phyloP scores from a whole-genome alignment of 2,888 invertebrate species.

The Caenorhabditis drosophilae region DNA sequence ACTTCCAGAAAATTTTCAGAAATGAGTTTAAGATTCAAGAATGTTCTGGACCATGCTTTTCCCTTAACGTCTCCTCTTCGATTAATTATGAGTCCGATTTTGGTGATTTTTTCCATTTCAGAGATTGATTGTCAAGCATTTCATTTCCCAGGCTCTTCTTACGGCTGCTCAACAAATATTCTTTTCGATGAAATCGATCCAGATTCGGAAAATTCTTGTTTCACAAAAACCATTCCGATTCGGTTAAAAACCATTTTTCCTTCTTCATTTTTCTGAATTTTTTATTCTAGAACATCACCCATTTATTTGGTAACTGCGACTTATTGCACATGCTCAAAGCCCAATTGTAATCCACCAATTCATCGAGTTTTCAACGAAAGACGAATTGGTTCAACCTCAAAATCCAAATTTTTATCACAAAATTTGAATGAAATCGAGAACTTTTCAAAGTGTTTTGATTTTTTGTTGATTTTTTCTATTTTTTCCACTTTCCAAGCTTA shows the following conservation, averaged over 20 bases:
- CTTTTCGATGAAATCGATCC: conserved; percentile 25
- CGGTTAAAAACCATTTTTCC: background rate
- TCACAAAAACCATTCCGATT: conserved; percentile 19
- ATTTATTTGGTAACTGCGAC: conserved; percentile 20
- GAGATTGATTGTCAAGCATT: background rate
- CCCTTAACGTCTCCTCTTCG: conserved; percentile 34
- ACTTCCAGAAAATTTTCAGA: background rate
- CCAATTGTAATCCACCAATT: conserved; percentile 27
- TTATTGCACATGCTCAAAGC: conserved; percentile 23
- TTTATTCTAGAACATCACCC: conserved; percentile 23
- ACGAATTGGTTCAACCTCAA: too few species aligned
- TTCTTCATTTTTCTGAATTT: background rate
- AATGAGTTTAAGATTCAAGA: conserved; percentile 34
- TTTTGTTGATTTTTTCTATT: too few species aligned
- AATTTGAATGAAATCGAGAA: too few species aligned
- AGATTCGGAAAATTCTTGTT: conserved; percentile 13
- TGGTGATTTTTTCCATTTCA: conserved; percentile 11
- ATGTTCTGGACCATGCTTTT: conserved; percentile 35
- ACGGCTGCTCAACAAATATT: conserved; percentile 25
- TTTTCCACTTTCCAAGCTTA: too few species aligned
- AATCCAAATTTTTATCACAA: too few species aligned
- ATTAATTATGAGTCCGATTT: conserved; percentile 21
- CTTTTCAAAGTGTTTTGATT: too few species aligned
- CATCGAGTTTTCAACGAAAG: too few species aligned
- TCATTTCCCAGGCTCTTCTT: conserved; percentile 17